Base-by-base conservation (phyloP, 2,797 vertebrate species). In the Setipinna tenuifilis region DNA sequence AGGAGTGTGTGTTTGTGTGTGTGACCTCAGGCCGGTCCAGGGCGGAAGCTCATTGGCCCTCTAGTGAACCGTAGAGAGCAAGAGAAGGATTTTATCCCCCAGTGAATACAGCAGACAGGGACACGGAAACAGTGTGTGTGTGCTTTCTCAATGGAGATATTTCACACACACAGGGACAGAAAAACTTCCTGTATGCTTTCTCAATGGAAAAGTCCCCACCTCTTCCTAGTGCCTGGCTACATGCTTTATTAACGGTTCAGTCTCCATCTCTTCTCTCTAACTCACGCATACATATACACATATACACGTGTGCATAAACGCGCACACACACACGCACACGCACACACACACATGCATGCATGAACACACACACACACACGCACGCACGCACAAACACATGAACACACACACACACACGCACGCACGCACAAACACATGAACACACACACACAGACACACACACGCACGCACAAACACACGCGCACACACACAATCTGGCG, bases 71-170 rank as follows among this genome's bases (percentile, higher is more conserved):
- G 46, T 12, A n/a, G 25, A 85, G 19, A 58, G 25, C 82, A 59
- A 35, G 28, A 83, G 11, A 61, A 12, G 78, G 23, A 11, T 31
- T 75, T 35, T 28, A 82, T 89, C 71, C 62, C 81, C 65, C 68
- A 61, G 25, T 83, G 82, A 86, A 25, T 82, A 83, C 28, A 85
- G 88, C 5, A 75, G 61, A 71, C 17, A 21, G n/a, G 54, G 62
- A 28, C 25, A 87, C 17, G 23, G 71, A 25, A 6, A 83, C 23
- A 61, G n/a, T 3, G 41, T 31, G 50, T 54, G 50, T n/a, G n/a
- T n/a, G 46, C 46, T 54, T 54, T 54, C 50, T 54, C 50, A 54
- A 54, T 3, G 50, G 50, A 54, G 9, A 54, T 54, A 54, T 3
- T 48, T 3, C 46, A 48, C 46, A 10, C 46, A 48, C 46, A 48